These are phyloP conservation scores for Rhodeus uyekii DNA, from an alignment of 2,797 vertebrate species.

Conservation along the genomic window DNA sequence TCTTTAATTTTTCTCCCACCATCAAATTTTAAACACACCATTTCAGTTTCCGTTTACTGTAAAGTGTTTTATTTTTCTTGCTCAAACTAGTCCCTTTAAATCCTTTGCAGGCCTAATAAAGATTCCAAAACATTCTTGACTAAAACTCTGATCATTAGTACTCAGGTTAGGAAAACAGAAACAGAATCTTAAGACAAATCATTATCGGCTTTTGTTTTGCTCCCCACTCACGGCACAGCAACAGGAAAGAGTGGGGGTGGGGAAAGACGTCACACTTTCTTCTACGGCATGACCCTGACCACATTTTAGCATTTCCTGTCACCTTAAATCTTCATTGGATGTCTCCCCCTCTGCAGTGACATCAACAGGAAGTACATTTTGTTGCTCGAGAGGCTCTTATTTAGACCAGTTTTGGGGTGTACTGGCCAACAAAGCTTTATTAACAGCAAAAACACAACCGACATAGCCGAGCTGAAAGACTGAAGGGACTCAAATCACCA, in stretches of 20 bases:
- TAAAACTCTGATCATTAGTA: neutral
- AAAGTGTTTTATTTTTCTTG: slow-evolving; percentile 13
- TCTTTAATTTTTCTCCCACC: slow-evolving; percentile 7
- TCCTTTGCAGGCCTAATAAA: slow-evolving; percentile 9
- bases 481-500: neutral
- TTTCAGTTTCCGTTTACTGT: slow-evolving; percentile 15
- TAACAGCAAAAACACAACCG: neutral
- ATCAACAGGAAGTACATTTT: slow-evolving; percentile 45
- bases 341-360: slow-evolving; percentile 4
- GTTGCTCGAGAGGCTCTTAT: neutral
- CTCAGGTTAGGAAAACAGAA: slow-evolving; percentile 13
- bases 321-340: slow-evolving; percentile 51
- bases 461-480: neutral
- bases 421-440: neutral
- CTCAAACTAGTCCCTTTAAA: slow-evolving; percentile 1
- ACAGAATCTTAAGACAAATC: slow-evolving; percentile 20
- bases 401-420: neutral
- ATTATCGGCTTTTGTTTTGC: slow-evolving; percentile 13
- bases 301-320: slow-evolving; percentile 47
- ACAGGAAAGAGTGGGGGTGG: slow-evolving; percentile 42
- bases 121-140: slow-evolving; percentile 21
- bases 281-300: slow-evolving; percentile 32
- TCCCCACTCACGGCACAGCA: slow-evolving; percentile 32
- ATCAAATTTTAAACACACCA: slow-evolving; percentile 6
- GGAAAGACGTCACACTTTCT: slow-evolving; percentile 27